phyloP scores from a whole-genome alignment of 1,140 invertebrate species.

The Diorhabda sublineata region DNA sequence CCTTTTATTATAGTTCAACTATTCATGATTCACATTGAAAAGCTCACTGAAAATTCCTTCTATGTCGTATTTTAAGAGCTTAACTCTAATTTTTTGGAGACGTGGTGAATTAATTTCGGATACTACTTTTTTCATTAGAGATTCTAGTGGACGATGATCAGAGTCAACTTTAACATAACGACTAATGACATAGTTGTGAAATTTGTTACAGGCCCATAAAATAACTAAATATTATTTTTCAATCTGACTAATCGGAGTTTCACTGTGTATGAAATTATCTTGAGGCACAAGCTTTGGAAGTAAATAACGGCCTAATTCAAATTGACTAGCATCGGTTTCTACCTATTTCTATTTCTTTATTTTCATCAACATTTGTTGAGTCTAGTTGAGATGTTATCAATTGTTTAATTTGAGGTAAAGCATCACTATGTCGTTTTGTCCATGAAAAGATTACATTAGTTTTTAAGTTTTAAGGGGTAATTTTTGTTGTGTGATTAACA shows the following conservation, averaged over 20 bases:
- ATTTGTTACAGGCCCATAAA: constrained; percentile 1
- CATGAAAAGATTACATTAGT: not conserved
- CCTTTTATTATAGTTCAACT: too few relatives aligned
- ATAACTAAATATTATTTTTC: not conserved
- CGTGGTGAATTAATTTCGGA: not conserved
- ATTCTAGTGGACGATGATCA: not conserved
- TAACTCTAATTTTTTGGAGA: not conserved
- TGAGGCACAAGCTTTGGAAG: not conserved
- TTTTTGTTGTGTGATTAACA: too few relatives aligned
- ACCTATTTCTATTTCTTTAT: too few relatives aligned
- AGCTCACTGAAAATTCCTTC: too few relatives aligned
- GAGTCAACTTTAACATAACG: not conserved
- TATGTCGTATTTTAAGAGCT: too few relatives aligned
- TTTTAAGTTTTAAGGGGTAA: not conserved
- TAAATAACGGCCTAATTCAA: not conserved
- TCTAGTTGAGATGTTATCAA: not conserved
- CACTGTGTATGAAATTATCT: not conserved
- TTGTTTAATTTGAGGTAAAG: not conserved
- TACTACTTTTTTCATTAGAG: not conserved
- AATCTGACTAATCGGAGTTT: not conserved
- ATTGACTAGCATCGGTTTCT: too few relatives aligned
- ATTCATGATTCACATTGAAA: too few relatives aligned
- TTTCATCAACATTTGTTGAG: not conserved
- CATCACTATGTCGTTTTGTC: not conserved
- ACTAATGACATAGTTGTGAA: not conserved